A percentile compares a stretch with the other conserved stretches of the same genome.
Evolutionary conservation across 92 coral and sea anemone genomes (phyloP).

Genomic region (Galaxea fascicularis): DNA sequence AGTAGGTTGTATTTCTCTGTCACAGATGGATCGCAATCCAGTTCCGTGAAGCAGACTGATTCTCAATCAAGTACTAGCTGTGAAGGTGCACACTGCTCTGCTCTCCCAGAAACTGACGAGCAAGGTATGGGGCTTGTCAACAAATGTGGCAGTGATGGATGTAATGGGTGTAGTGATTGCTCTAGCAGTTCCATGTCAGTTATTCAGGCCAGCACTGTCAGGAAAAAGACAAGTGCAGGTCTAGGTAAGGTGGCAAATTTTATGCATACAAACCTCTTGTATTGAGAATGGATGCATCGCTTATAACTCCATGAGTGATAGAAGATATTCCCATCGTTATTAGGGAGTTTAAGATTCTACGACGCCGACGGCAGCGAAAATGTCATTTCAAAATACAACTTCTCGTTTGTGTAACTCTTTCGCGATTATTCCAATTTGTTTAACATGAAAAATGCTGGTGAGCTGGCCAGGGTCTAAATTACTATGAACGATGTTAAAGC

Average conservation of each 20-base stretch:
- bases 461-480: no score
- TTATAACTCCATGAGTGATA: background rate
- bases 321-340: no score
- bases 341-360: no score
- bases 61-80: background rate
- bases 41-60: background rate
- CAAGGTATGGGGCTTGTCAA: background rate
- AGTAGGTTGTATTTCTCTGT: background rate
- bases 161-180: background rate
- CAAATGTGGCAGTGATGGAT: background rate
- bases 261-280: no score
- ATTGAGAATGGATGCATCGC: background rate
- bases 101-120: background rate
- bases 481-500: no score
- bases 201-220: conserved; percentile 85
- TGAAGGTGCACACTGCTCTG: conserved; percentile 1
- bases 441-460: no score
- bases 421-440: no score
- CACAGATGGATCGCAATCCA: background rate
- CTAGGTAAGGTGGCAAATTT: conserved; percentile 50
- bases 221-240: conserved; percentile 91
- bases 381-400: no score
- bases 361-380: no score
- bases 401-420: no score
- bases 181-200: conserved; percentile 84